Conservation (phyloP, 2,888 invertebrate species). For the Drosophila neotestacea region DNA sequence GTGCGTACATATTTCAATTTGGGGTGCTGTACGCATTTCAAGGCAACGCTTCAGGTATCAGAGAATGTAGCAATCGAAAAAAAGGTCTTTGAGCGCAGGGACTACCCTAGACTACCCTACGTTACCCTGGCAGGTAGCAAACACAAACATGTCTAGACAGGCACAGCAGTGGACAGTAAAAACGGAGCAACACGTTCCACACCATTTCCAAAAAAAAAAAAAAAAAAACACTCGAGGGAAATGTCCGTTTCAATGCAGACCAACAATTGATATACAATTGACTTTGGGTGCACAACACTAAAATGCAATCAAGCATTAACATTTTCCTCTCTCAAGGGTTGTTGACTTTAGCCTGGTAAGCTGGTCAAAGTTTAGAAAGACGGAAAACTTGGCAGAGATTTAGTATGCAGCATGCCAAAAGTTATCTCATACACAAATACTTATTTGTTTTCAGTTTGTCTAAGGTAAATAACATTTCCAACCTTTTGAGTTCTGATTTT, state of each 20-base stretch:
- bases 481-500: neutral
- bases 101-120: slow-evolving; percentile 18
- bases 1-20: slow-evolving; percentile 44
- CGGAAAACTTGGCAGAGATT: slow-evolving; percentile 34
- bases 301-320: slow-evolving; percentile 72
- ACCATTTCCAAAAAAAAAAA: slow-evolving; percentile 12
- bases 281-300: slow-evolving; percentile 59
- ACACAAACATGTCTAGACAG: slow-evolving; percentile 57
- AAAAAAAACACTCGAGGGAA: slow-evolving; percentile 16
- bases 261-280: slow-evolving; percentile 76
- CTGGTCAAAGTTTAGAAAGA: slow-evolving; percentile 25
- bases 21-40: slow-evolving; percentile 45
- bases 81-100: slow-evolving; percentile 35
- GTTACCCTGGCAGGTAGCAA: slow-evolving; percentile 42
- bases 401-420: slow-evolving; percentile 39
- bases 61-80: slow-evolving; percentile 12
- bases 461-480: slow-evolving; percentile 17
- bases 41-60: slow-evolving; percentile 44
- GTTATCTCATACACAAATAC: slow-evolving; percentile 2
- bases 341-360: neutral
- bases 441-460: slow-evolving; percentile 27
- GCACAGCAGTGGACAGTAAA: slow-evolving; percentile 61
- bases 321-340: slow-evolving; percentile 26
- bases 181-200: slow-evolving; percentile 52
- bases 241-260: slow-evolving; percentile 42